Evolutionary conservation across 2,113 vertebrate species (phyloP).

Genomic region (Paedocypris sp.): DNA sequence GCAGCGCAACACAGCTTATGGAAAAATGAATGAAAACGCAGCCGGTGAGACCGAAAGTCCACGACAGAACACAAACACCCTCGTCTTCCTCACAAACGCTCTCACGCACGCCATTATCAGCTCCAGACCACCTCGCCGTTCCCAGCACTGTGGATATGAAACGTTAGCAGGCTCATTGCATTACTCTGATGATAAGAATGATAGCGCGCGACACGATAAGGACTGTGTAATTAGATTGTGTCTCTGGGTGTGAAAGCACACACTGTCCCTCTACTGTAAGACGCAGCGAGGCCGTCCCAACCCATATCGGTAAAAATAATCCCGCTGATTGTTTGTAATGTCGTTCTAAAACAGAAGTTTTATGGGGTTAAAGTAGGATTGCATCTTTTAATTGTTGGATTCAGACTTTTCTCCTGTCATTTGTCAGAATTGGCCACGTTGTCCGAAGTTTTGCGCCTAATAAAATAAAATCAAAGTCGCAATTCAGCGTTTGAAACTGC

Average conservation of each 20-base stretch:
- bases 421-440: no score
- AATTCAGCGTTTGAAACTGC: no score
- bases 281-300: no score
- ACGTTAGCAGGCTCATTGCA: conserved; percentile 10
- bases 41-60: conserved; percentile 11
- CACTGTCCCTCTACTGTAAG: not conserved
- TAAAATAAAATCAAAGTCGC: no score
- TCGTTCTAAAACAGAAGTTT: no score
- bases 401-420: no score
- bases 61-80: not conserved
- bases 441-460: no score
- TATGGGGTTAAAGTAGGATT: no score
- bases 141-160: conserved; percentile 23
- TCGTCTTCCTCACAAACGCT: no score
- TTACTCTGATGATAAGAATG: conserved; percentile 17
- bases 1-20: conserved; percentile 59
- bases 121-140: not conserved
- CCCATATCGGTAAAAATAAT: no score
- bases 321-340: no score
- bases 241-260: not conserved
- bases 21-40: conserved; percentile 56
- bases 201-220: conserved; percentile 18
- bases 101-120: not conserved
- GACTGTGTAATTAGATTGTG: conserved; percentile 25
- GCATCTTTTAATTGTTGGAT: no score